These are phyloP conservation scores for Lonchura striata DNA, from an alignment of 2,113 vertebrate species.

Conservation along the genomic window DNA sequence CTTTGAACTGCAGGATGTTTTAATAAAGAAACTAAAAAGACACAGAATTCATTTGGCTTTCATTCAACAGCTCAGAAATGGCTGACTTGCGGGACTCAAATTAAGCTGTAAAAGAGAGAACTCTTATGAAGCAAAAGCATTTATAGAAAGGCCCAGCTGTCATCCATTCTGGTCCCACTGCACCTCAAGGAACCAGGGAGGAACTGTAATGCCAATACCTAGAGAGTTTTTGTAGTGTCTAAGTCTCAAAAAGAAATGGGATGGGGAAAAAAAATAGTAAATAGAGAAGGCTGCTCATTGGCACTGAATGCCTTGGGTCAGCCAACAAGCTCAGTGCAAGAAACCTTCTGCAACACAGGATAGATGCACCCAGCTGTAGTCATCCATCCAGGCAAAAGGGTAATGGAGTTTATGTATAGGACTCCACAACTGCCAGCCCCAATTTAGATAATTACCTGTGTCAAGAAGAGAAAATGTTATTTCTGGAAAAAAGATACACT, in stretches of 20 bases:
- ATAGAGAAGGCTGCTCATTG: neutral
- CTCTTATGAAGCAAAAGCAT: neutral
- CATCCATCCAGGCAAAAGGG: neutral
- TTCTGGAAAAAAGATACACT: neutral
- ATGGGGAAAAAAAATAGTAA: neutral
- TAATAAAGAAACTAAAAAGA: conserved; percentile 50
- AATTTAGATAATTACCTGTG: neutral
- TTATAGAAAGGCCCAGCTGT: neutral
- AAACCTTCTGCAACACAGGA: neutral
- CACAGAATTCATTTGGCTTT: conserved; percentile 41
- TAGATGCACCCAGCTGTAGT: neutral
- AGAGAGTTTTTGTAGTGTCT: neutral
- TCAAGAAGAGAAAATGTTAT: neutral
- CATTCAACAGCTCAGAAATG: conserved; percentile 22
- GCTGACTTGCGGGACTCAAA: neutral
- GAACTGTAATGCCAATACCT: neutral
- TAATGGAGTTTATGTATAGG: neutral
- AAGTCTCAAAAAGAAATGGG: neutral
- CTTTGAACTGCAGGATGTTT: conserved; percentile 51
- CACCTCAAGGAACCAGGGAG: neutral
- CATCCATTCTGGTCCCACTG: neutral
- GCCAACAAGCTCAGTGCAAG: neutral
- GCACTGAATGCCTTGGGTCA: neutral
- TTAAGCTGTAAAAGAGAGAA: neutral
- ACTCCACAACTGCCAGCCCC: neutral